phyloP scores from a whole-genome alignment of 2,797 vertebrate species.

The Tadarida brasiliensis region DNA sequence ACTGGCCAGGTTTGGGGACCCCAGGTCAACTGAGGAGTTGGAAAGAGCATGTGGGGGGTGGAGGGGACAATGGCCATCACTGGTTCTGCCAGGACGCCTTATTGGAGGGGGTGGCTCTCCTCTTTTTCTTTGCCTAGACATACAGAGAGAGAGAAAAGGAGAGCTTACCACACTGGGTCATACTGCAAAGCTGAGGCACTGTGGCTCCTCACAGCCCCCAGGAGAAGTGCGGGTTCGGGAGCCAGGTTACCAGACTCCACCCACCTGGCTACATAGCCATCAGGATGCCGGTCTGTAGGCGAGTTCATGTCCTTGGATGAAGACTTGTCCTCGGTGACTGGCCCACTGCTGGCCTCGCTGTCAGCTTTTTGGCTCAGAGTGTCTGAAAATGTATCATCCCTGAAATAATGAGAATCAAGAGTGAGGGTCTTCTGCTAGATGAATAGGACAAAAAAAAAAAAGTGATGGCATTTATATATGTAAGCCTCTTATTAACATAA shows the following conservation, averaged over 20 bases:
- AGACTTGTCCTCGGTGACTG: conserved; percentile 94
- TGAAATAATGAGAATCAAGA: conserved; percentile 81
- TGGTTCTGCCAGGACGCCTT: conserved; percentile 94
- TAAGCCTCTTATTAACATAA: neutral
- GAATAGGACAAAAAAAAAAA: neutral
- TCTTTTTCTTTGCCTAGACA: conserved; percentile 94
- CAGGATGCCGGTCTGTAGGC: conserved; percentile 93
- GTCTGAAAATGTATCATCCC: conserved; percentile 98
- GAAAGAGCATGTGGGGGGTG: conserved; percentile 92
- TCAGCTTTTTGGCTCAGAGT: conserved; percentile 98
- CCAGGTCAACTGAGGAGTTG: conserved; percentile 92
- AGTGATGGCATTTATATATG: neutral
- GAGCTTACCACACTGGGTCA: neutral
- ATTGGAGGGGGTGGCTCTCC: conserved; percentile 92
- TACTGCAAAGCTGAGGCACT: fast-evolving
- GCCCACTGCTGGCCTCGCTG: conserved; percentile 98
- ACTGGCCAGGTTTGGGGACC: conserved; percentile 91
- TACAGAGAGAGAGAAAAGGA: conserved; percentile 5
- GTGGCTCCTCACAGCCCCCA: neutral
- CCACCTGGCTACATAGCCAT: conserved; percentile 94
- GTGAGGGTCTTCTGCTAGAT: neutral
- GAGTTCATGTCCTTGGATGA: conserved; percentile 95
- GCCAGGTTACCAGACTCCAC: neutral
- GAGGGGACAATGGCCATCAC: conserved; percentile 93
- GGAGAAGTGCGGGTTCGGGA: neutral